Conservation (phyloP, 2,888 invertebrate species). For the Netelia fuscicornis region DNA sequence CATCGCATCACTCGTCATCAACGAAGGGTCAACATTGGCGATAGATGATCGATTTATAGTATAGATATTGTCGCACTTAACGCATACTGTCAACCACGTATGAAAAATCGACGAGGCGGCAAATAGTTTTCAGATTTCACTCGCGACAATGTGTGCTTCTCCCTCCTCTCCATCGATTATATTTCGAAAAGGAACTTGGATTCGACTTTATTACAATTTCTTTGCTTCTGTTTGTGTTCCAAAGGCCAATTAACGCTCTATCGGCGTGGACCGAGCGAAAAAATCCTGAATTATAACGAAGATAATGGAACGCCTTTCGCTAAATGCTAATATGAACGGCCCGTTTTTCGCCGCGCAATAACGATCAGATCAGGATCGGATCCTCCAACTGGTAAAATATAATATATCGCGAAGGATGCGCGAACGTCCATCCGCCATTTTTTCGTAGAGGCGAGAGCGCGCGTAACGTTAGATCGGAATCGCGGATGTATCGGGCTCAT, state of each 20-base stretch:
- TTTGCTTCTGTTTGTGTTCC: slow-evolving; percentile 55
- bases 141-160: slow-evolving; percentile 74
- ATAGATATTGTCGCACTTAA: slow-evolving; percentile 78
- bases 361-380: slow-evolving; percentile 56
- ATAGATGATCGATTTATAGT: slow-evolving; percentile 44
- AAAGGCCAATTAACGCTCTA: slow-evolving; percentile 73
- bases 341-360: slow-evolving; percentile 33
- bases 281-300: slow-evolving; percentile 71
- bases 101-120: slow-evolving; percentile 76
- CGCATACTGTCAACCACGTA: slow-evolving; percentile 42
- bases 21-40: slow-evolving; percentile 16
- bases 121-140: slow-evolving; percentile 78
- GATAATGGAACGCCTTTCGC: slow-evolving; percentile 60
- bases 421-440: slow-evolving; percentile 6
- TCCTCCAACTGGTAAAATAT: slow-evolving; percentile 70
- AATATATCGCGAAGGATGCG: slow-evolving; percentile 46
- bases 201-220: slow-evolving; percentile 77
- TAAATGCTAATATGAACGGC: slow-evolving; percentile 71
- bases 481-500: slow-evolving; percentile 39
- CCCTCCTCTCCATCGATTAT: slow-evolving; percentile 69
- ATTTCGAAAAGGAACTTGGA: slow-evolving; percentile 80
- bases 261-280: slow-evolving; percentile 68
- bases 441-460: slow-evolving; percentile 40
- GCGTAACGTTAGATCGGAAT: slow-evolving; percentile 31
- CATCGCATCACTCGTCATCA: slow-evolving; percentile 27